Evolutionary conservation across 2,113 vertebrate species (phyloP).

Genomic region (Zosterops borbonicus): DNA sequence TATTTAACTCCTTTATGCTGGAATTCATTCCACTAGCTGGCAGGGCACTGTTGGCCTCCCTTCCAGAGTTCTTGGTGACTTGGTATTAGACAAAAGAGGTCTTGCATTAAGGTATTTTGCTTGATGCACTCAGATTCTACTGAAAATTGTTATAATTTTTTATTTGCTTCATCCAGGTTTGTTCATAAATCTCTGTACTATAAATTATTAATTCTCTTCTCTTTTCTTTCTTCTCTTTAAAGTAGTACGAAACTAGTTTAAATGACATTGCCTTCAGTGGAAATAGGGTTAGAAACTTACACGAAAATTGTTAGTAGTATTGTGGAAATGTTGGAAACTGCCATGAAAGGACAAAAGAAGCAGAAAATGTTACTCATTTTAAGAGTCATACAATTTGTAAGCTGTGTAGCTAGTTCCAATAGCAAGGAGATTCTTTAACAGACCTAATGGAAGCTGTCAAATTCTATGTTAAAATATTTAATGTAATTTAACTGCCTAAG

Average conservation of each 20-base stretch:
- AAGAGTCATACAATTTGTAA: neutral
- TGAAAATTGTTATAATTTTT: neutral
- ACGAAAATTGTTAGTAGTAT: neutral
- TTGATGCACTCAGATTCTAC: neutral
- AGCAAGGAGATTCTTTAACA: neutral
- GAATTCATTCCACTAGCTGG: neutral
- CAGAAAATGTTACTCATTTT: neutral
- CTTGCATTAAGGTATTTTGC: neutral
- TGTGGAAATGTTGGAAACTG: neutral
- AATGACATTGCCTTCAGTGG: neutral
- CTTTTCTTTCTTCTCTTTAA: neutral
- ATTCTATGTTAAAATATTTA: slow-evolving; percentile 23
- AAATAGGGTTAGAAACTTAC: neutral
- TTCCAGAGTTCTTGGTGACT: neutral
- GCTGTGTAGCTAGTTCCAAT: neutral
- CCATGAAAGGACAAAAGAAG: neutral
- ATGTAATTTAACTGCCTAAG: neutral
- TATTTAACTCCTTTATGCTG: neutral
- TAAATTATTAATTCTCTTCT: neutral
- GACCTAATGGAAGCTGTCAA: neutral
- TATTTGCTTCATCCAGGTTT: neutral
- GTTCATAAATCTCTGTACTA: neutral
- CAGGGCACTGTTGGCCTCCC: neutral
- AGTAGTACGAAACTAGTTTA: neutral
- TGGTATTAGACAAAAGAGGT: neutral